Base-by-base conservation (phyloP, 1,140 invertebrate species). In the Apocrypta bakeri region DNA sequence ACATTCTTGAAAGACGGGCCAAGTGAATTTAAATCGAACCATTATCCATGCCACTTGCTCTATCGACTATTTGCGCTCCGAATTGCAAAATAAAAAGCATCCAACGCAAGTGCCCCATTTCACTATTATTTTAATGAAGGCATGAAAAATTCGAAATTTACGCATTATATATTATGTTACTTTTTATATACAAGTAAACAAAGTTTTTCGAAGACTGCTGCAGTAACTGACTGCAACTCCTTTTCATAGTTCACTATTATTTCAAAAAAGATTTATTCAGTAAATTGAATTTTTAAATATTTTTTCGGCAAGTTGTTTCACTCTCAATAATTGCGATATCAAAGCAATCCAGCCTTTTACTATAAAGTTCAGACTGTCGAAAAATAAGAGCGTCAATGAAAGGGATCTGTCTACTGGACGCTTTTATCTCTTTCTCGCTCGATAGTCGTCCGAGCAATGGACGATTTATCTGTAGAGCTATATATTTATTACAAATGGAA, bases 1-100 rank as follows among this genome's bases (percentile, higher is more conserved):
- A 79, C 71, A 69, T 66, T 79, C 77, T 79, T 40, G 66, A 79
- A 79, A 71, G 66, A 17, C 77, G 77, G 77, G 66, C 77, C 77
- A 79, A 79, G 77, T 79, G 77, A 79, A 79, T 79, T 79, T 79
- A 79, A 79, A 79, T 78, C 77, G 77, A 79, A 71, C 66, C 68
- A 79, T 79, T 79, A 79, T 79, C 77, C 66, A 56, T 71, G 40
- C 76, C n/a, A 48, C 77, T 79, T 29, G 77, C 21, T 29, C 27
- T 37, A 3, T 33, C 69, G 33, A 3, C 33, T 37, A 40, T 42
- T 40, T 27, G 33, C n/a, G 14, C 27, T 69, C 64, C 63, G 77
- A 71, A 71, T 79, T 17, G 40, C 66, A 37, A 71, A 79, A 79
- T 79, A 66, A 71, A 79, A 56, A 40, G 66, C 77, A 56, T 79